Conservation (phyloP, 2,888 invertebrate genomes). For the Cheilosia variabilis region DNA sequence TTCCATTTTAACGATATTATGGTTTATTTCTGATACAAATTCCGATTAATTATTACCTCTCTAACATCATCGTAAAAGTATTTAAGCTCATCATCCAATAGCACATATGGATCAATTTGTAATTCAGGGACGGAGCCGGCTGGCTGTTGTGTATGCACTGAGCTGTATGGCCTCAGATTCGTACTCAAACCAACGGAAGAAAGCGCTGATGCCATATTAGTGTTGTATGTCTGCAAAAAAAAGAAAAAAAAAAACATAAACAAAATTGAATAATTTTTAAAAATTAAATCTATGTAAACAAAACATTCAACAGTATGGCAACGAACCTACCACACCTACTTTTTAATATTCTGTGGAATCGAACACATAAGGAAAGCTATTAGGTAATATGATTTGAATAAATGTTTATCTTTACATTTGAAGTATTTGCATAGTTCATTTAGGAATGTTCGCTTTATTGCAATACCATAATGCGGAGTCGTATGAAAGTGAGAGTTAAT, state of each 20-base stretch:
- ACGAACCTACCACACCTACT: too few relatives aligned
- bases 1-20: background rate
- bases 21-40: background rate
- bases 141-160: constrained; percentile 91
- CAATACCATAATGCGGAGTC: too few relatives aligned
- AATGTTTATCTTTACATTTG: too few relatives aligned
- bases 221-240: constrained; percentile 32
- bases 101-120: constrained; percentile 93
- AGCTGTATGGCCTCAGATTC: constrained; percentile 86
- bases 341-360: too few relatives aligned
- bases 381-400: too few relatives aligned
- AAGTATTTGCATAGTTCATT: too few relatives aligned
- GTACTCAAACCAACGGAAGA: constrained; percentile 37
- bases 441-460: too few relatives aligned
- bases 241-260: constrained; percentile 19
- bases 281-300: background rate
- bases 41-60: constrained; percentile 86
- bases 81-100: constrained; percentile 94
- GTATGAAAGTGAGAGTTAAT: too few relatives aligned
- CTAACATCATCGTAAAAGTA: constrained; percentile 93
- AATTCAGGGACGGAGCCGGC: constrained; percentile 90
- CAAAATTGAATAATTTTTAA: background rate
- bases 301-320: too few relatives aligned
- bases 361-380: too few relatives aligned
- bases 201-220: constrained; percentile 21